Evolutionary conservation across 2,113 vertebrate genomes (phyloP), one percentile per base, ranked within the genome.

Genomic region (Petromus typicus): DNA sequence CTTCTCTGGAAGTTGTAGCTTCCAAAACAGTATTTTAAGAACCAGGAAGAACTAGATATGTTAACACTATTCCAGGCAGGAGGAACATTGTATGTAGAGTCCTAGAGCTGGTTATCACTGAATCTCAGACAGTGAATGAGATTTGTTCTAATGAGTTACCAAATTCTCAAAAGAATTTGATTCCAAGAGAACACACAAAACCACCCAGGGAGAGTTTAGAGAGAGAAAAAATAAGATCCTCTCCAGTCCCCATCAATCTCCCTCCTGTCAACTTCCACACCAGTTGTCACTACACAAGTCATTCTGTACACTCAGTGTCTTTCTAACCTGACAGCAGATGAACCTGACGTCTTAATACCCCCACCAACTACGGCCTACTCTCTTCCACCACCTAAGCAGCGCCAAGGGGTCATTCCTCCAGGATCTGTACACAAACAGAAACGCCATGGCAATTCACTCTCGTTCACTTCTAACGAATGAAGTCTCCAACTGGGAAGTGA

Each of bases 141-240:
- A 89, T 71, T 54, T 76, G 37, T 67, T 90, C 54, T 18, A 7
- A 88, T 17, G n/a, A 90, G 56, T 30, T 67, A 18, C 37, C 25
- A 83, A 25, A 73, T 67, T 76, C 43, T 90, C n/a, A 79, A 83
- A n/a, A 89, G 57, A 90, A 89, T 63, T 57, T 59, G 27, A 37
- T 89, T 45, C 91, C 23, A 89, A 95, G 32, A 86, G 56, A 95
- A 92, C 10, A 61, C 2, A 80, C 4, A 16, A 81, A 80, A 84
- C 69, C 40, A 95, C 30, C 27, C 45, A 71, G 4, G 32, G 30
- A 81, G 45, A 93, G 18, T 1, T 22, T 48, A 91, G 16, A 64
- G 3, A 59, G 14, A 76, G 34, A 80, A 95, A 18, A 87, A 32
- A 66, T 17, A 64, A 34, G 66, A 48, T 66, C 61, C 81, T 71